Conservation (phyloP, 2,113 vertebrate genomes). For the Pelvicachromis taeniatus region DNA sequence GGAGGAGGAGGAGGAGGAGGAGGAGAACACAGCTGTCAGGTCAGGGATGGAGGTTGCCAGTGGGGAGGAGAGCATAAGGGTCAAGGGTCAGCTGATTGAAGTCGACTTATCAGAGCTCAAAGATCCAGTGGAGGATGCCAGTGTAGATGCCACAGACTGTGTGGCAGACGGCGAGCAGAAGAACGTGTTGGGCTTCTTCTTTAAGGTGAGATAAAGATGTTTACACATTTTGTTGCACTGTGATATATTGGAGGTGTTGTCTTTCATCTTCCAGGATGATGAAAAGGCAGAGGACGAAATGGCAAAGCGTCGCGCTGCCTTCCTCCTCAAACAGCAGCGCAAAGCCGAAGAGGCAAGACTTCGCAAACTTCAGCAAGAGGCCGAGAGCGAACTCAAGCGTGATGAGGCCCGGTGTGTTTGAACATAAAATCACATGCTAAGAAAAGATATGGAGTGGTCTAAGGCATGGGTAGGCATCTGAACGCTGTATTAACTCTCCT, state of each 20-base stretch:
- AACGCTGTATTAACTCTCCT: background rate
- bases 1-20: slow-evolving; percentile 46
- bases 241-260: background rate
- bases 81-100: slow-evolving; percentile 86
- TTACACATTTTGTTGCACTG: background rate
- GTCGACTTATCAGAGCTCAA: slow-evolving; percentile 86
- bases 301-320: slow-evolving; percentile 88
- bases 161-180: slow-evolving; percentile 81
- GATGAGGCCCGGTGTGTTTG: slow-evolving; percentile 84
- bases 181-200: slow-evolving; percentile 90
- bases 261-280: slow-evolving; percentile 76
- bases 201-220: slow-evolving; percentile 79
- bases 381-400: slow-evolving; percentile 85
- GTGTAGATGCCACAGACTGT: slow-evolving; percentile 51
- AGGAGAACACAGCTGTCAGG: slow-evolving; percentile 14
- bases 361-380: slow-evolving; percentile 87
- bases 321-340: slow-evolving; percentile 92
- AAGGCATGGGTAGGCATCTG: background rate
- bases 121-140: slow-evolving; percentile 70
- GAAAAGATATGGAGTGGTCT: background rate
- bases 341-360: slow-evolving; percentile 89
- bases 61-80: slow-evolving; percentile 72
- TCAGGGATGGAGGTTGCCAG: slow-evolving; percentile 62
- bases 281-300: slow-evolving; percentile 93
- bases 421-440: background rate